Evolutionary conservation across 2,888 invertebrate genomes (phyloP), one percentile per base, ranked within the genome.

Genomic region (Xestia rhomboidea): DNA sequence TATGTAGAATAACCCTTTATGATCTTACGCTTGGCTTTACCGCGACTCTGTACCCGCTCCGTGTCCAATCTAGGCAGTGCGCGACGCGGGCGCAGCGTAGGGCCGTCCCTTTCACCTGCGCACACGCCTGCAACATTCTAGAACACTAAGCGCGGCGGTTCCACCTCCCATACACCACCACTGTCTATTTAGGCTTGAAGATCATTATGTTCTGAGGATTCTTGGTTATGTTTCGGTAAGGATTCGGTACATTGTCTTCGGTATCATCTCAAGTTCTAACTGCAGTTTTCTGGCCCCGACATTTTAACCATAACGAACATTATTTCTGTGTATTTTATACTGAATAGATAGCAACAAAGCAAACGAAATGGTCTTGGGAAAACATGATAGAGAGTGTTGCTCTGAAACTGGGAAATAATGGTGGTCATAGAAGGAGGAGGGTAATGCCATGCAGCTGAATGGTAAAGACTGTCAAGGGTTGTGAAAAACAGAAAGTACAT

Each of bases 51-150:
- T 86, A 83, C 84, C 24, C 24, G 41, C 68, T 77, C 78, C 87
- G 88, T 84, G 89, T 82, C 86, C 82, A 76, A 85, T 81, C 79
- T 75, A 84, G 81, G 82, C 84, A 57, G 70, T 70, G 85, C 41
- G 92, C 77, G 54, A 44, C 44, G 76, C 75, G 46, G 83, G 83
- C 79, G 78, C 78, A 68, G 66, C 77, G 76, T 77, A 88, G 89
- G 93, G 93, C 92, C 92, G 90, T 93, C 92, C 94, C 95, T 94
- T 94, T 95, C 94, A 94, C 95, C 93, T 90, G 91, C 64, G 64
- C 89, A 82, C 86, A 78, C 82, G 84, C 86, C 77, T 68, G 57
- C 63, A 54, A 88, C 90, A 89, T 90, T 91, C 91, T 90, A 88
- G 89, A 87, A 82, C 85, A 82, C 66, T 73, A 75, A 83, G 73